Percentiles rank a stretch among this genome's conserved stretches.
phyloP scores from a whole-genome alignment of 2,797 vertebrate genomes.

The Phataginus tetradactyla region DNA sequence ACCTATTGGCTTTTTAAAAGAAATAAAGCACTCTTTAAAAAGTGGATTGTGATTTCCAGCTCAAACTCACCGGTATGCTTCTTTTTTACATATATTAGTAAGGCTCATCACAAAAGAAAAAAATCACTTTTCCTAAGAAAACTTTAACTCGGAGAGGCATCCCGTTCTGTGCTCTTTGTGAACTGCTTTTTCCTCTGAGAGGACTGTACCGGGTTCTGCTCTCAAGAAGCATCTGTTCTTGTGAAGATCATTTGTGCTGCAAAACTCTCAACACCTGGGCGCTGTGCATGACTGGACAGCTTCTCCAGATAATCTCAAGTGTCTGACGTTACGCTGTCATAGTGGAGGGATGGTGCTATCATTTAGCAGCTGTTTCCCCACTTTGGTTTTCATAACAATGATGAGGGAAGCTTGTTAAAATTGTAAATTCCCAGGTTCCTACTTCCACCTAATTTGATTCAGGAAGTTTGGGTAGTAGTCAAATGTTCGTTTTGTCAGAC shows the following conservation, averaged over 20 bases:
- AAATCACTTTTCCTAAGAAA: conserved; percentile 26
- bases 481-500: neutral
- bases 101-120: neutral
- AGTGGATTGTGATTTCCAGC: neutral
- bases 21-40: neutral
- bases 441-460: neutral
- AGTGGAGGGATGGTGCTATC: neutral
- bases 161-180: neutral
- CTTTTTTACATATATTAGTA: neutral
- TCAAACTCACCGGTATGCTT: neutral
- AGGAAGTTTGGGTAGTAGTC: neutral
- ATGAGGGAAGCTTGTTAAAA: neutral
- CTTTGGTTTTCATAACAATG: neutral
- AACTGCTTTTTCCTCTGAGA: neutral
- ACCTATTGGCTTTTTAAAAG: neutral
- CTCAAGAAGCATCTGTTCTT: neutral
- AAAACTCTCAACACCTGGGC: neutral
- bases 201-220: neutral
- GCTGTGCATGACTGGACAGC: neutral
- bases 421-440: neutral
- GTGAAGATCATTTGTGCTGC: neutral
- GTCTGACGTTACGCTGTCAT: neutral
- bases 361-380: neutral
- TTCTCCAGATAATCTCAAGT: neutral
- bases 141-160: neutral